Evolutionary conservation across 2,113 vertebrate genomes (phyloP), one percentile per base, ranked within the genome.

Genomic region (Myrmecobius fasciatus): DNA sequence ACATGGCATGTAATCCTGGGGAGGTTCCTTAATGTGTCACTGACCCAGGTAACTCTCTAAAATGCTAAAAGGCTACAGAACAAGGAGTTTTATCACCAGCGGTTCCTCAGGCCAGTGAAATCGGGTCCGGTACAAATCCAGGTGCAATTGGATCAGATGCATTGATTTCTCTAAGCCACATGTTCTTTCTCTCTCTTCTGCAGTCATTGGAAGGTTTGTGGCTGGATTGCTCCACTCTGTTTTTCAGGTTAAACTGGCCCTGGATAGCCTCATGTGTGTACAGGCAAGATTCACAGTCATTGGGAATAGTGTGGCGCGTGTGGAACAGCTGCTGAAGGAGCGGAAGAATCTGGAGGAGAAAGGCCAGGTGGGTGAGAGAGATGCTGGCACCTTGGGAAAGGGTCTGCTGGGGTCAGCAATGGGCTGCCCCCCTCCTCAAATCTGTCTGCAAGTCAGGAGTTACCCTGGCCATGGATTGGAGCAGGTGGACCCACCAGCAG

Each of bases 281-380:
- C 98, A 99, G 92, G 98, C 98, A 67, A 96, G 97, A 67, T 98
- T 99, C 91, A 98, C 98, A 43, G 98, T 99, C 88, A 98, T 98
- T 3, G 99, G 99, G 88, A 99, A 99, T 94, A 99, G 98, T 43
- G 98, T 99, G 54, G 95, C 98, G 49, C 98, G 98, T 90, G 99
- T 99, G 92, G 99, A 99, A 60, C 98, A 98, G 48, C 98, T 99
- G 94, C 97, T 99, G 6, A 98, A 98, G 92, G 99, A 99, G n/a
- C 98, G 99, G 95, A 99, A 98, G 96, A 94, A 97, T 25, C 95
- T 99, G 96, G 99, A 99, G 97, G 98, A 99, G 94, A 99, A 98
- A 96, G 99, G 99, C 98, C 99, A 99, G 99, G 99, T 99, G 94
- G 96, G 98, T 26, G 43, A 36, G 53, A 52, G 47, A 48, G 10